Conservation (phyloP, 53 echinoderm and acorn worm genomes). For the Patiria pectinifera region DNA sequence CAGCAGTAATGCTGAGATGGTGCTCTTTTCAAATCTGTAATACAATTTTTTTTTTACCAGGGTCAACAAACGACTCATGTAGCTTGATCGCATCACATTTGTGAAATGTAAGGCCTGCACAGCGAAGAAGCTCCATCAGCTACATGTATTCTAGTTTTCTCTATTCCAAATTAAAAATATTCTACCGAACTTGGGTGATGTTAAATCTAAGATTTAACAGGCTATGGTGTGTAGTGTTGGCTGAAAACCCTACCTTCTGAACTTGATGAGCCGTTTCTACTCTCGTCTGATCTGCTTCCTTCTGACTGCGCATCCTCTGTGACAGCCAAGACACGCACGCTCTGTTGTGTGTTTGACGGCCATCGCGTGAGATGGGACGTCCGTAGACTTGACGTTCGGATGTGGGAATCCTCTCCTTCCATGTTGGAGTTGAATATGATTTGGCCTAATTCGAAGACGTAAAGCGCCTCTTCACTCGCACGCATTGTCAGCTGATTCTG, state of each 20-base stretch:
- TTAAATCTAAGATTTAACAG: too few relatives aligned
- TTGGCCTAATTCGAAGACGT: constrained; percentile 89
- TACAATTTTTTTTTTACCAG: too few relatives aligned
- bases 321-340: constrained; percentile 79
- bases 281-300: constrained; percentile 72
- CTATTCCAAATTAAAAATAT: too few relatives aligned
- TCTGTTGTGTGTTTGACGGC: constrained; percentile 60
- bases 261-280: constrained; percentile 79
- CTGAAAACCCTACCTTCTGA: constrained; percentile 69
- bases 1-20: too few relatives aligned
- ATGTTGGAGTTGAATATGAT: constrained; percentile 83
- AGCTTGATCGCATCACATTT: too few relatives aligned
- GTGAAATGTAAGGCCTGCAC: too few relatives aligned
- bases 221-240: too few relatives aligned
- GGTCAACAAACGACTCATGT: too few relatives aligned
- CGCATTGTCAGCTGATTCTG: constrained; percentile 71
- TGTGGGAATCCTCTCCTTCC: constrained; percentile 61
- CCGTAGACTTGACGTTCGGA: constrained; percentile 49
- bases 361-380: constrained; percentile 70
- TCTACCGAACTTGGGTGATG: too few relatives aligned
- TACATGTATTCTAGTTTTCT: too few relatives aligned
- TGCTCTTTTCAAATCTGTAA: too few relatives aligned
- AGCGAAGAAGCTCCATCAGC: too few relatives aligned
- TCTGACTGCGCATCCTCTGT: constrained; percentile 76
- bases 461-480: constrained; percentile 86